These are phyloP conservation scores for Ectropis grisescens DNA, from an alignment of 1,140 invertebrate genomes.

Conservation along the genomic window DNA sequence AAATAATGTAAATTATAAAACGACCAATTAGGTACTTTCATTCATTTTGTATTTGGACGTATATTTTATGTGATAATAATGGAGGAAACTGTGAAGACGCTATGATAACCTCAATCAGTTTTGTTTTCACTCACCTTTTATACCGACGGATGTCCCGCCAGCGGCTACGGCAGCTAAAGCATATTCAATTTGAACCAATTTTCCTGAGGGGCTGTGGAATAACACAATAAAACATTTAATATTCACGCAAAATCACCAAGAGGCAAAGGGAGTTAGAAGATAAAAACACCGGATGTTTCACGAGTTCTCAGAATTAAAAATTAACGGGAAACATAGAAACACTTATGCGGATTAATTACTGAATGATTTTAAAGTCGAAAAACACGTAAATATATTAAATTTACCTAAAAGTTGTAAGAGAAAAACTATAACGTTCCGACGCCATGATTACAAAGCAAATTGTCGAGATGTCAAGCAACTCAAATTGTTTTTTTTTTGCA, in stretches of 20 bases:
- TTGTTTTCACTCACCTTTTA: slow-evolving; percentile 81
- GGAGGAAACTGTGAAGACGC: slow-evolving; percentile 3
- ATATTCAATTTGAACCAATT: slow-evolving; percentile 99
- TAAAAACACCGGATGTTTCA: background rate
- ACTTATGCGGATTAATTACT: too few relatives aligned
- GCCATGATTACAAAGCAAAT: slow-evolving; percentile 81
- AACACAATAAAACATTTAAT: slow-evolving; percentile 14
- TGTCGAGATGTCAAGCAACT: slow-evolving; percentile 30
- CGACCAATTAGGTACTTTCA: too few relatives aligned
- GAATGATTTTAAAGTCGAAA: too few relatives aligned
- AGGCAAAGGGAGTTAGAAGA: background rate
- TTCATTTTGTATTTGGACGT: too few relatives aligned
- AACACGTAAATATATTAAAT: slow-evolving; percentile 21
- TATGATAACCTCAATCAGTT: slow-evolving; percentile 37
- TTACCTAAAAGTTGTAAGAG: slow-evolving; percentile 98
- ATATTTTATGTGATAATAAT: too few relatives aligned
- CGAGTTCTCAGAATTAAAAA: too few relatives aligned
- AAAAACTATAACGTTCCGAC: slow-evolving; percentile 98
- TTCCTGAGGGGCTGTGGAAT: slow-evolving; percentile 94
- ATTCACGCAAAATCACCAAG: slow-evolving; percentile 2
- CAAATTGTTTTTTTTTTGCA: slow-evolving; percentile 5
- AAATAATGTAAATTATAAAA: too few relatives aligned
- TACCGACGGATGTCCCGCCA: slow-evolving; percentile 98
- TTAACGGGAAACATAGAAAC: too few relatives aligned
- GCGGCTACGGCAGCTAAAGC: slow-evolving; percentile 98